Conservation (phyloP, 2,888 invertebrate genomes). For the Exephanes ischioxanthus region DNA sequence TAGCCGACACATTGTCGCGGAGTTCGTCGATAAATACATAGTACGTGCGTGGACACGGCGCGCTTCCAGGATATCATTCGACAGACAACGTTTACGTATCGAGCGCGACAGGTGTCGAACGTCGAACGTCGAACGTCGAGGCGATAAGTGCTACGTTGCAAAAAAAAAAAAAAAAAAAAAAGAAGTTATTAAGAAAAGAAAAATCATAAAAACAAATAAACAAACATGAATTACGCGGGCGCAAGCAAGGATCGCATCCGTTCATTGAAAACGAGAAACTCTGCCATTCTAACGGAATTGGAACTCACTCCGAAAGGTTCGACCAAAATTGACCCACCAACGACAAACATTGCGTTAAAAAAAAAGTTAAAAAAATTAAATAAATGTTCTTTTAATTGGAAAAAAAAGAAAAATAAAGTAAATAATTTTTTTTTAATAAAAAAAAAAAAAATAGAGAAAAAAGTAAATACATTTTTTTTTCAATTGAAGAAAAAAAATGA, state of each 20-base stretch:
- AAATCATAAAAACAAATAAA: neutral
- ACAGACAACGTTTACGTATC: neutral
- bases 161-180: neutral
- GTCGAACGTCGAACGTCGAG: neutral
- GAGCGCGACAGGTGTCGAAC: neutral
- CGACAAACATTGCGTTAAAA: too few species aligned
- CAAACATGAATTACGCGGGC: slow-evolving; percentile 1
- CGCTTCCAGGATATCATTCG: neutral
- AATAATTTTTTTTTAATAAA: too few species aligned
- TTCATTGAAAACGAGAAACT: neutral
- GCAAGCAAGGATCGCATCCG: neutral
- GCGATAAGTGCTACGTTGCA: neutral
- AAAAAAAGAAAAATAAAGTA: too few species aligned
- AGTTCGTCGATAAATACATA: neutral
- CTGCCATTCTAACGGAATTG: neutral
- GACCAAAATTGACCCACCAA: neutral
- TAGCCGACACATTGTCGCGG: neutral
- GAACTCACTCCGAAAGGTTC: neutral
- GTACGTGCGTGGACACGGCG: neutral
- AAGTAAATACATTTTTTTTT: neutral
- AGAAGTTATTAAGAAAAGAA: neutral
- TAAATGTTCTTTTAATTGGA: too few species aligned
- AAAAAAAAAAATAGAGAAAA: neutral
- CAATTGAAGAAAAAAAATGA: neutral
- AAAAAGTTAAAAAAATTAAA: too few species aligned